Percentiles rank a stretch among this genome's conserved stretches.
Conservation (phyloP, 2,113 vertebrate genomes). For the Falcunculus frontatus region DNA sequence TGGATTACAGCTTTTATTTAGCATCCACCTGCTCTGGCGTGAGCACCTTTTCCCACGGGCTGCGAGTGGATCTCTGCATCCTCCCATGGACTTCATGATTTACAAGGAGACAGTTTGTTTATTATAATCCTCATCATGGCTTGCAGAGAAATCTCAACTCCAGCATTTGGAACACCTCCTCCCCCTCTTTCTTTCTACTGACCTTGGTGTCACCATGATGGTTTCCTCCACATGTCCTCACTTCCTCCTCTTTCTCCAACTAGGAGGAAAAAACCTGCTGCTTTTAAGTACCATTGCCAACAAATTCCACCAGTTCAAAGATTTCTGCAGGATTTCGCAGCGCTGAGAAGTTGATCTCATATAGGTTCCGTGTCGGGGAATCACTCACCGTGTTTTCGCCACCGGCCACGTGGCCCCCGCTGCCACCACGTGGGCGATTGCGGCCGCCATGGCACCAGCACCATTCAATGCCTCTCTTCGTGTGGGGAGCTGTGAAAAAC, state of each 20-base stretch:
- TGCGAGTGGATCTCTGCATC: neutral
- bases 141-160: neutral
- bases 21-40: neutral
- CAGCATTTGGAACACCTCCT: neutral
- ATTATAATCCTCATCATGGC: neutral
- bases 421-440: neutral
- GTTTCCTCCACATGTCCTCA: neutral
- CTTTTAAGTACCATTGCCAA: neutral
- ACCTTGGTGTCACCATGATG: neutral
- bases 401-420: neutral
- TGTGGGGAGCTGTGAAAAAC: no score
- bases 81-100: neutral
- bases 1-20: neutral
- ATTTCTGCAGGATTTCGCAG: neutral
- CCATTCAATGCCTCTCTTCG: neutral
- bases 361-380: neutral
- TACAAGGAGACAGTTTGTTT: neutral
- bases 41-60: neutral
- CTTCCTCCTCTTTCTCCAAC: neutral
- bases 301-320: neutral
- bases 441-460: accelerated
- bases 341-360: neutral
- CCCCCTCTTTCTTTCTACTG: neutral
- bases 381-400: neutral
- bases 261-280: neutral